phyloP scores from a whole-genome alignment of 2,113 vertebrate genomes.

The Eulemur rufifrons region DNA sequence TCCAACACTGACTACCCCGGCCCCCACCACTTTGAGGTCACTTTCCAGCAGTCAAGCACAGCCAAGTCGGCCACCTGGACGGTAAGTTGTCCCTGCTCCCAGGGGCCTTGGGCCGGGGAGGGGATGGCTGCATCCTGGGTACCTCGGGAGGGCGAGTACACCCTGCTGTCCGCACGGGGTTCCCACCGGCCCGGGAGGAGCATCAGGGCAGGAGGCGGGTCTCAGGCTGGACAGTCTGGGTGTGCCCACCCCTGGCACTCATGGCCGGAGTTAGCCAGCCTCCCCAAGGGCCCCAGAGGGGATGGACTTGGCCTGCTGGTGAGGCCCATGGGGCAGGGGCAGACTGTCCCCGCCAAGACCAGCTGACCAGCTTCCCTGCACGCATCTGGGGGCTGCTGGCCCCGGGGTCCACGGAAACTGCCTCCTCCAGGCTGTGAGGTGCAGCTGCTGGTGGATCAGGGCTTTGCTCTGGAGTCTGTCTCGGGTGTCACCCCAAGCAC shows the following conservation, averaged over 20 bases:
- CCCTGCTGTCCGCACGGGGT: not conserved
- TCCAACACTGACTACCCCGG: conserved; percentile 99
- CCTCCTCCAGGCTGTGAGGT: not conserved
- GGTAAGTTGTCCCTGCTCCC: conserved; percentile 86
- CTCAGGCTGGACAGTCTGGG: conserved; percentile 42
- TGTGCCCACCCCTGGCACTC: not conserved
- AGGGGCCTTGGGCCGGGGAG: accelerated
- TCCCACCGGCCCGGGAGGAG: not conserved
- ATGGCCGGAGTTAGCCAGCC: not conserved
- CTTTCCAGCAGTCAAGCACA: conserved; percentile 99
- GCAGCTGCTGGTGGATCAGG: accelerated
- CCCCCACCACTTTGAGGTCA: conserved; percentile 97
- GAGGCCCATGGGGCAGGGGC: not conserved
- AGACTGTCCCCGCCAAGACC: accelerated
- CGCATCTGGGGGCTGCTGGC: not conserved
- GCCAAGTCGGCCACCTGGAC: conserved; percentile 99
- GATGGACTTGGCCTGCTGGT: not conserved
- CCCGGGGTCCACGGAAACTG: accelerated
- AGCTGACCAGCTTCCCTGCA: accelerated
- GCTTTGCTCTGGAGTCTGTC: not conserved
- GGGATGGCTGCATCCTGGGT: accelerated
- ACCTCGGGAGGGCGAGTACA: not conserved
- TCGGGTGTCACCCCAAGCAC: accelerated
- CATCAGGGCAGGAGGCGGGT: not conserved
- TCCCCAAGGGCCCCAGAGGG: not conserved